Evolutionary conservation across 2,797 vertebrate species (phyloP).

Genomic region (Phataginus tricuspis): DNA sequence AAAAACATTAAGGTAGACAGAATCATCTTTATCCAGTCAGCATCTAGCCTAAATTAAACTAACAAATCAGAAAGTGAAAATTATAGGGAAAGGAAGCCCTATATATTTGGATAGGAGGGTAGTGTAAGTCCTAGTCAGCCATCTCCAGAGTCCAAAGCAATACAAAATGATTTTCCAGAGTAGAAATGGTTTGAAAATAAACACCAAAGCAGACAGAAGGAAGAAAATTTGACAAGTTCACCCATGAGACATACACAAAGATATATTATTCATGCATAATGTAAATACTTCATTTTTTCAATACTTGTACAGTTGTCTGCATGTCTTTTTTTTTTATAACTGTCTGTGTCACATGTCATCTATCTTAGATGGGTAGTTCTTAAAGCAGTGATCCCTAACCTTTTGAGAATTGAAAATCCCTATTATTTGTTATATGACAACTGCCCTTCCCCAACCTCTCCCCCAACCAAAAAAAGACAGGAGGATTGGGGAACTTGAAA

Average conservation of each 20-base stretch:
- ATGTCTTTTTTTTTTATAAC: constrained; percentile 51
- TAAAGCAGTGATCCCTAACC: constrained; percentile 64
- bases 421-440: constrained; percentile 61
- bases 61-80: constrained; percentile 69
- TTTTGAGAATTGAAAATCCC: constrained; percentile 64
- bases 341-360: constrained; percentile 68
- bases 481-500: background rate
- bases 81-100: background rate
- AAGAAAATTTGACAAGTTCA: constrained; percentile 69
- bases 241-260: constrained; percentile 54
- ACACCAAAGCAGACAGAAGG: constrained; percentile 34
- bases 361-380: constrained; percentile 52
- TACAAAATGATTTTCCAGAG: constrained; percentile 44
- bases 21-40: constrained; percentile 51
- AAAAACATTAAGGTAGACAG: background rate
- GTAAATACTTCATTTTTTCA: constrained; percentile 75
- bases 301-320: constrained; percentile 55
- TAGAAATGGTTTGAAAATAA: constrained; percentile 68
- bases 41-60: constrained; percentile 66
- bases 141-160: constrained; percentile 47
- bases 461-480: background rate
- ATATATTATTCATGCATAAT: constrained; percentile 76
- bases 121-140: background rate
- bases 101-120: background rate
- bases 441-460: background rate